These are phyloP conservation scores for Pheucticus melanocephalus DNA, from an alignment of 2,113 vertebrate species.

Conservation along the genomic window DNA sequence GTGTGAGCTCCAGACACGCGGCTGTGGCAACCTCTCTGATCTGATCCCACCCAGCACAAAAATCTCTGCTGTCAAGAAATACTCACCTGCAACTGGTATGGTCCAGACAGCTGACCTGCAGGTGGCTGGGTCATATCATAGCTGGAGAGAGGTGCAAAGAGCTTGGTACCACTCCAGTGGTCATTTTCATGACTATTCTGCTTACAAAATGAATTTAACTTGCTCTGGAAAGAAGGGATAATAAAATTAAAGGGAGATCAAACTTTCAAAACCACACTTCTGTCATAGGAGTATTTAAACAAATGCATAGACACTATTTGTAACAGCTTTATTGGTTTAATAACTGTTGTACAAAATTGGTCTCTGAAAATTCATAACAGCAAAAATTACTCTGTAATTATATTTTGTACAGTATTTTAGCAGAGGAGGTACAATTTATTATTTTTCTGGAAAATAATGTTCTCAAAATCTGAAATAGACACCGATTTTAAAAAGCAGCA, in stretches of 20 bases:
- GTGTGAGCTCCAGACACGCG: rapidly evolving
- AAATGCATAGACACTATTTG: neutral
- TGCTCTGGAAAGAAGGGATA: neutral
- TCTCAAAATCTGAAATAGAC: slow-evolving; percentile 55
- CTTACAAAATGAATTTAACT: neutral
- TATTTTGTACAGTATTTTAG: slow-evolving; percentile 39
- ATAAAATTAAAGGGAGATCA: neutral
- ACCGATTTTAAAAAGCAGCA: neutral
- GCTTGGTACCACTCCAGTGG: rapidly evolving
- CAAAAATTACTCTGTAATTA: slow-evolving; percentile 60
- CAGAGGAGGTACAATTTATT: neutral
- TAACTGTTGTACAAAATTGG: slow-evolving; percentile 68
- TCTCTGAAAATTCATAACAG: neutral
- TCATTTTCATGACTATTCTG: neutral
- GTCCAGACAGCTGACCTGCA: neutral
- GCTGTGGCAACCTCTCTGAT: neutral
- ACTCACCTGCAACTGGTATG: neutral
- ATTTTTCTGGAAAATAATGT: slow-evolving; percentile 43
- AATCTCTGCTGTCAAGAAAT: neutral
- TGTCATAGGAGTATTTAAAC: neutral
- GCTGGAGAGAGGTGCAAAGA: neutral
- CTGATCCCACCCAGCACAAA: neutral
- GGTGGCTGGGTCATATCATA: neutral
- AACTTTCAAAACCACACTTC: neutral
- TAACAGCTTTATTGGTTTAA: slow-evolving; percentile 71